Evolutionary conservation across 2,113 vertebrate genomes (phyloP).

Genomic region (Tichodroma muraria): DNA sequence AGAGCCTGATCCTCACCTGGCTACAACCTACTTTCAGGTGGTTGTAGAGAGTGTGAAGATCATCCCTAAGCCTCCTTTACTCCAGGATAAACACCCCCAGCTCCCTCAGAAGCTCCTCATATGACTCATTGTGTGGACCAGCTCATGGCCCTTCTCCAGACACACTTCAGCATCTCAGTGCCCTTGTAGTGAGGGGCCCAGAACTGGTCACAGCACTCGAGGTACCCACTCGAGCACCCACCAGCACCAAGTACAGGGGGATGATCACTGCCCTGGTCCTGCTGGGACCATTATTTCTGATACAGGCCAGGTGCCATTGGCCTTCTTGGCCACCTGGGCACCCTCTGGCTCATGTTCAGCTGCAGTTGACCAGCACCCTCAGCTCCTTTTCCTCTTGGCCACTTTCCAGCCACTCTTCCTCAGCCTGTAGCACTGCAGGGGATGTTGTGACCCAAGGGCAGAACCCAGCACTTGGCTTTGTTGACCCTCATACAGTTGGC

Average conservation of each 20-base stretch:
- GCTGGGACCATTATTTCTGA: neutral
- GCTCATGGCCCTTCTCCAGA: neutral
- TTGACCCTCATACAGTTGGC: no score
- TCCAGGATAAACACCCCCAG: neutral
- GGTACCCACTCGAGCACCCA: no score
- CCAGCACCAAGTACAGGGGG: neutral
- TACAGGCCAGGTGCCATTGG: neutral
- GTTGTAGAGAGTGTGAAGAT: no score
- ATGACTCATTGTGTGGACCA: neutral
- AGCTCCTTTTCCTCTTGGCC: neutral
- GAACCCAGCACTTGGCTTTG: no score
- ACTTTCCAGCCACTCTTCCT: neutral
- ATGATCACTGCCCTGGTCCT: neutral
- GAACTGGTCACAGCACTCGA: neutral
- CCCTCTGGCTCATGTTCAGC: neutral
- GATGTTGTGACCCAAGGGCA: neutral
- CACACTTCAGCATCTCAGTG: neutral
- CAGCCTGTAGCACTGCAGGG: neutral
- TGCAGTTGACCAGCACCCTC: accelerated
- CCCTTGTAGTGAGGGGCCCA: neutral
- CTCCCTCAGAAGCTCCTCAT: neutral
- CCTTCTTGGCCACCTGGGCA: neutral
- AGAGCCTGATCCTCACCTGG: accelerated
- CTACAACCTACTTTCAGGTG: neutral
- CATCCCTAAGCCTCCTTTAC: neutral